A percentile compares a stretch with the other conserved stretches of the same genome.
These are phyloP conservation scores for Mesaphorura yosii DNA, from an alignment of 1,140 invertebrate genomes.

Conservation along the genomic window DNA sequence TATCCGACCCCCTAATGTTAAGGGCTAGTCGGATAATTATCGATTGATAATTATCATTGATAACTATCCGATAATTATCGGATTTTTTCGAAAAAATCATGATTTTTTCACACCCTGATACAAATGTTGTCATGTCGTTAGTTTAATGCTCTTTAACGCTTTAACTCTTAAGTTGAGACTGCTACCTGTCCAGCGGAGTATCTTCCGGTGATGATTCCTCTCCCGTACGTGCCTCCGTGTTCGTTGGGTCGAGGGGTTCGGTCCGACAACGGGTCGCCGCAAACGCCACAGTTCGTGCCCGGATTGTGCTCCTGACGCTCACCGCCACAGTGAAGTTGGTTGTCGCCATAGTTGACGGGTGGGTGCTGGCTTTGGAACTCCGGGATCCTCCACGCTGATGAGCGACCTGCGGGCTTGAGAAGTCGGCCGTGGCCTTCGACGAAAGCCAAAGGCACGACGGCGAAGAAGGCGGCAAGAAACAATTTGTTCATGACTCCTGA, in stretches of 20 bases:
- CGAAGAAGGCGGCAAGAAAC: too few species aligned
- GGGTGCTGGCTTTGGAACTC: slow-evolving; percentile 45
- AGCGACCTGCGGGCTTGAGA: slow-evolving; percentile 52
- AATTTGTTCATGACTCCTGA: too few species aligned
- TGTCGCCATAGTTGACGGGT: slow-evolving; percentile 54
- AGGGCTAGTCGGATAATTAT: too few species aligned
- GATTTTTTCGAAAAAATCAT: too few species aligned
- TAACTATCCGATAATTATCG: too few species aligned
- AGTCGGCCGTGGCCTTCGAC: slow-evolving; percentile 49
- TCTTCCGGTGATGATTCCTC: slow-evolving; percentile 7
- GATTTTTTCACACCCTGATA: too few species aligned
- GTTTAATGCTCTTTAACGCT: too few species aligned
- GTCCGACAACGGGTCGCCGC: slow-evolving; percentile 17
- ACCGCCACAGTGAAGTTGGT: slow-evolving; percentile 1
- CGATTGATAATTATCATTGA: too few species aligned
- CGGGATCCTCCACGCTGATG: slow-evolving; percentile 56
- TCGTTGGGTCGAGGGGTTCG: slow-evolving; percentile 7
- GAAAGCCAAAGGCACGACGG: background rate
- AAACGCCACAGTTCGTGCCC: background rate
- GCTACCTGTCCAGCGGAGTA: slow-evolving; percentile 4
- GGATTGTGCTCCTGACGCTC: background rate
- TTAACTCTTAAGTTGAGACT: too few species aligned
- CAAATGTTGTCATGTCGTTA: too few species aligned
- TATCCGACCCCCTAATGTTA: too few species aligned
- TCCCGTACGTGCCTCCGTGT: slow-evolving; percentile 8